Evolutionary conservation across 2,113 vertebrate genomes (phyloP).

Genomic region (Myocastor coypus): DNA sequence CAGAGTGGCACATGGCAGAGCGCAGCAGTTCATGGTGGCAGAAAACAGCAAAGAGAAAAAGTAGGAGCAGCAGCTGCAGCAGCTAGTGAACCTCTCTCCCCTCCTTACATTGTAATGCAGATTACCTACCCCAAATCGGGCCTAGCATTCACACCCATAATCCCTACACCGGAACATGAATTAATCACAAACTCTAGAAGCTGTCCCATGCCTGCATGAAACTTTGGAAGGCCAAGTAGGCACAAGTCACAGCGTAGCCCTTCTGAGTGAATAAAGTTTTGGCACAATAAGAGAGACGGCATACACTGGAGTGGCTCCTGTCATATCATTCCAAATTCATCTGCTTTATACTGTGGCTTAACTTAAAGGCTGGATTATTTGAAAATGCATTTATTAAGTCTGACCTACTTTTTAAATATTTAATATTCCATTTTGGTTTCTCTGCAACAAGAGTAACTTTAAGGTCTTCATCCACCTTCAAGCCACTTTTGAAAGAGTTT

Average conservation of each 20-base stretch:
- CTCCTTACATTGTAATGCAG: too few relatives aligned
- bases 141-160: too few relatives aligned
- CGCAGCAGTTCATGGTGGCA: too few relatives aligned
- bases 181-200: too few relatives aligned
- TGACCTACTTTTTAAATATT: conserved; percentile 88
- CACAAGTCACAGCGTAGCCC: not conserved
- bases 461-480: conserved; percentile 66
- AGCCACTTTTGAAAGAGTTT: conserved; percentile 38
- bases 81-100: too few relatives aligned
- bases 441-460: conserved; percentile 57
- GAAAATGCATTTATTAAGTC: conserved; percentile 84
- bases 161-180: too few relatives aligned
- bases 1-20: too few relatives aligned
- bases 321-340: conserved; percentile 73
- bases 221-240: too few relatives aligned
- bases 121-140: too few relatives aligned
- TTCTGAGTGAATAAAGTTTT: conserved; percentile 78
- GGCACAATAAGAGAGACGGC: conserved; percentile 73
- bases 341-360: conserved; percentile 70
- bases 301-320: conserved; percentile 69
- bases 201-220: too few relatives aligned
- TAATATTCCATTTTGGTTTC: conserved; percentile 79
- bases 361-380: conserved; percentile 82
- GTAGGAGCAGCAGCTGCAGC: too few relatives aligned
- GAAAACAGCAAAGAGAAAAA: too few relatives aligned